Conservation (phyloP, 2,797 vertebrate species). For the Cryptoblepharus egeriae region DNA sequence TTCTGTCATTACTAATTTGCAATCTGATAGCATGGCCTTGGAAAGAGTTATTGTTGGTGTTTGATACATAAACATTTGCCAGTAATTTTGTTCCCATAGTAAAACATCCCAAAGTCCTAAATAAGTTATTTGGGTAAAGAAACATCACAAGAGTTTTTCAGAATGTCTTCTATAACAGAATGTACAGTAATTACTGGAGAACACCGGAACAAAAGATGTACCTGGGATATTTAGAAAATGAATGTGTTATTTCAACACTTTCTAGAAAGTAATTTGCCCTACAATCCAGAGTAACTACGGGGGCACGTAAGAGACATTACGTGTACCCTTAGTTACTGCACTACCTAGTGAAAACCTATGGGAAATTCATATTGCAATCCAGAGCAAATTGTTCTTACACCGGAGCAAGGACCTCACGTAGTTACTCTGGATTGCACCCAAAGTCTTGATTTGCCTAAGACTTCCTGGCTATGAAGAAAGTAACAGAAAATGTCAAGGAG, state of each 20-base stretch:
- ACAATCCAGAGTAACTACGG: too few relatives aligned
- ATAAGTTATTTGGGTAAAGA: slow-evolving; percentile 20
- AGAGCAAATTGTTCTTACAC: too few relatives aligned
- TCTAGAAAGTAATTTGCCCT: not conserved
- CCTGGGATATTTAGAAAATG: not conserved
- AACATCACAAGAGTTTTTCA: not conserved
- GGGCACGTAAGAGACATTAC: too few relatives aligned
- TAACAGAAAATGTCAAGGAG: slow-evolving; percentile 19
- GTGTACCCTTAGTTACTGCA: too few relatives aligned
- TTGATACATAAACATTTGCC: rapidly evolving
- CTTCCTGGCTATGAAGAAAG: not conserved
- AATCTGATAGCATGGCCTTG: not conserved
- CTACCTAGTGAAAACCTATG: too few relatives aligned
- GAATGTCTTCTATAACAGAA: not conserved
- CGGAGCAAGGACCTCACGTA: too few relatives aligned
- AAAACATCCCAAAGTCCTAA: not conserved
- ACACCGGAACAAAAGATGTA: not conserved
- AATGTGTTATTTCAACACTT: not conserved
- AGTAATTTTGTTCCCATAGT: not conserved
- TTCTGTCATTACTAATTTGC: not conserved
- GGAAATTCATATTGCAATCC: too few relatives aligned
- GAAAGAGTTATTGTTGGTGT: not conserved
- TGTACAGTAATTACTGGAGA: not conserved
- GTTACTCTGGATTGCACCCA: too few relatives aligned
- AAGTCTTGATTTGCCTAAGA: slow-evolving; percentile 24